Percentiles rank a stretch among this genome's conserved stretches.
Evolutionary conservation across 2,797 vertebrate species (phyloP).

Genomic region (Otolemur crassicaudatus): DNA sequence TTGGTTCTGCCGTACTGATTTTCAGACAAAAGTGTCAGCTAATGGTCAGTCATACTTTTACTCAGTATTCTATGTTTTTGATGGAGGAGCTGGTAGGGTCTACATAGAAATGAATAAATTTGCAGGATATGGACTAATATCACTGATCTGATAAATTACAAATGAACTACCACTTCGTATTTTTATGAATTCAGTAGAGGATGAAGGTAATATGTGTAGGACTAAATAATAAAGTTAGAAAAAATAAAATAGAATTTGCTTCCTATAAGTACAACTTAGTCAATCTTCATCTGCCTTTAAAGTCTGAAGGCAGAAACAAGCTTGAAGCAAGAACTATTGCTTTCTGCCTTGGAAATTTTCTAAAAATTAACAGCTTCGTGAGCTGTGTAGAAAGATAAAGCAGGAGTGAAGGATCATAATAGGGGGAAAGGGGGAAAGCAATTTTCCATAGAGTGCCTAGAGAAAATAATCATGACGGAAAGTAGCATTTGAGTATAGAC

Average conservation of each 20-base stretch:
- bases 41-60: background rate
- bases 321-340: background rate
- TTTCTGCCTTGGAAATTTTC: background rate
- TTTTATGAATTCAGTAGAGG: conserved; percentile 12
- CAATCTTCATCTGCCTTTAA: background rate
- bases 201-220: background rate
- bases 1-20: background rate
- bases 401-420: background rate
- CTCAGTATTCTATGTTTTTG: background rate
- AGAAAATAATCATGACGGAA: background rate
- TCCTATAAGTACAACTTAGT: background rate
- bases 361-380: background rate
- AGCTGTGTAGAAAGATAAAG: background rate
- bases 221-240: background rate
- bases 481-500: background rate
- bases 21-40: conserved; percentile 20
- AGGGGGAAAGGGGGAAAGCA: background rate
- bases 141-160: conserved; percentile 38
- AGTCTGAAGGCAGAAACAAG: background rate
- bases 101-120: background rate
- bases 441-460: background rate
- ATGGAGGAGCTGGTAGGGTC: background rate
- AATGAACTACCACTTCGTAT: conserved; percentile 20
- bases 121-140: background rate
- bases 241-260: background rate